Base-by-base conservation (phyloP, 2,888 invertebrate genomes). In the Drosophila suboccidentalis region DNA sequence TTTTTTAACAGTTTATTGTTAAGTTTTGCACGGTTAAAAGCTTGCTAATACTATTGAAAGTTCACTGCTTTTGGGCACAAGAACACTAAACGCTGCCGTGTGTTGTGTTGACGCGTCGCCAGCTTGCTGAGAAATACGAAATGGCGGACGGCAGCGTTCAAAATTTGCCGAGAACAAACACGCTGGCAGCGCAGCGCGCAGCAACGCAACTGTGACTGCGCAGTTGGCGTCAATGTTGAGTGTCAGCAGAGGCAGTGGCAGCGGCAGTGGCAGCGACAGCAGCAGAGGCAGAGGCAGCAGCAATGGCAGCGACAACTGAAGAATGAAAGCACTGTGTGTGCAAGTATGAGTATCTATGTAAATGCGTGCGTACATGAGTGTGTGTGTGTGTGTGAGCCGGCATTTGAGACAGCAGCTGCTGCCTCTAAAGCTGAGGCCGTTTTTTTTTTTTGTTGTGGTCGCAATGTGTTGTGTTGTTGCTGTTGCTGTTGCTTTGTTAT, bases 61-160 rank as follows among this genome's bases (percentile, higher is more conserved):
- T 81, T 70, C 55, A 66, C 41, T 36, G 36, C 46, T 17, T 34
- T 34, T 13, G n/a, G 53, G 10, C 32, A 13, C 9, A 54, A 80
- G 71, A 65, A 76, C 58, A 59, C 41, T 47, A 55, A 54, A 65
- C 62, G 67, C 15, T 54, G 68, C 62, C 72, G 72, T 64, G 46
- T 71, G 47, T 71, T 75, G 78, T 91, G 90, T 87, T 80, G 76
- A 79, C 91, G 91, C 89, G 82, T 91, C 73, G 91, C 90, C 80
- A 84, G 91, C 83, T 90, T 79, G 81, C 79, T 82, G 88, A 79
- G 90, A 86, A 90, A 90, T 91, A 90, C 82, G 80, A 76, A 71
- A 73, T 83, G 77, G 87, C 80, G 77, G 73, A 60, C 65, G 70
- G 72, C 65, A 72, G 72, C 44, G 81, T 72, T 66, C 71, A 57